Evolutionary conservation across 2,888 invertebrate genomes (phyloP), one percentile per base, ranked within the genome.

Genomic region (Eucera pruinosa): DNA sequence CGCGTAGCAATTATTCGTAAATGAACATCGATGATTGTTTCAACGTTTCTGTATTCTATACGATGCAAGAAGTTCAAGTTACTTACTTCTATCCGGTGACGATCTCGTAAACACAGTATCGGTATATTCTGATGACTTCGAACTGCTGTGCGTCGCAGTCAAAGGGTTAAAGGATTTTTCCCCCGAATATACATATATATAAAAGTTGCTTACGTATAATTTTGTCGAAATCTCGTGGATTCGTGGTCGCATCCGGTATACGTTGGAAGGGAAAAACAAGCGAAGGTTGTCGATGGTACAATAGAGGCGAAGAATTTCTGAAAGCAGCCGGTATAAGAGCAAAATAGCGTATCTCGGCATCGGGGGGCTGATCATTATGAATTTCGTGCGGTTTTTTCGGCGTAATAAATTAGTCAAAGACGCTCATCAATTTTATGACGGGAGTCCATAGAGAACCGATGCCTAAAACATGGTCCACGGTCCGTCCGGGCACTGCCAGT

Each of bases 401-500:
- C 87, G 86, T 88, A 89, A 91, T 91, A 90, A 91, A 91, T 91
- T 91, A 91, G 91, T 90, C 88, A 89, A 90, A 90, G 88, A 87
- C 90, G 87, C 88, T 92, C 91, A 92, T 92, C 90, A 92, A 92
- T 91, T 91, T 90, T 89, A 86, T 87, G 89, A 87, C 85, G 85
- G 80, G 82, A 82, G 79, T 83, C 82, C 78, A 83, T 86, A 87
- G 87, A 85, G 87, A 85, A 86, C 76, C 84, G 85, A 78, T 84
- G 81, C 79, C 83, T 80, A 80, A 83, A 83, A 85, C 80, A 83
- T 84, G 62, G 62, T 1, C 50, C 83, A 72, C 55, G n/a, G n/a
- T n/a, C n/a, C n/a, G n/a, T 70, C 80, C 81, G 75, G 66, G 69
- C 81, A 80, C 83, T 81, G 84, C 78, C 83, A 80, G 78, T 67